Base-by-base conservation (phyloP, 2,888 invertebrate species). In the Acrobasis consociella region DNA sequence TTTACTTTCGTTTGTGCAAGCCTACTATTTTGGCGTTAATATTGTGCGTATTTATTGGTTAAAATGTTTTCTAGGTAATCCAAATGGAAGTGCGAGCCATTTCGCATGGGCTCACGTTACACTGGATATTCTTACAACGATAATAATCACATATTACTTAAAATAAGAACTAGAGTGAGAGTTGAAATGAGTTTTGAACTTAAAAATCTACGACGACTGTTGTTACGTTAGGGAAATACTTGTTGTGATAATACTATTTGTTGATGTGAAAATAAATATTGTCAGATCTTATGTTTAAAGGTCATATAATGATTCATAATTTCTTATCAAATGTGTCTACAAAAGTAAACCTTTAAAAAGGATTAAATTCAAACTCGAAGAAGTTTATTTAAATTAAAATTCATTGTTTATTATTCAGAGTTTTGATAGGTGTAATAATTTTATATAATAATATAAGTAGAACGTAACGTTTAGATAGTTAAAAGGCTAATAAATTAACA, bases 31-130 rank as follows among this genome's bases (percentile, higher is more conserved):
- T 68, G 68, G 64, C 61, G 42, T 65, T 70, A 66, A 69, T 67
- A 74, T 71, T 71, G 66, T 74, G 74, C 70, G 80, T 86, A 85
- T 87, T 89, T 86, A 89, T 85, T 78, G 79, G 78, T 82, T 78
- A 74, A 67, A 81, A 87, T 88, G 81, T 90, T 91, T 92, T 92
- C 85, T 92, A 92, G 92, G 92, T 92, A 92, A 92, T 81, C 91
- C 91, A 87, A 92, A 88, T 82, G 92, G 92, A 90, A 85, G 90
- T 86, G 80, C 90, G 83, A 87, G 86, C 81, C 79, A 81, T 84
- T 84, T 83, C 81, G 83, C 81, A 87, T 84, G 89, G 87, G 82
- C 83, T 81, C 80, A 79, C 76, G 78, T 81, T 83, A 87, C 78
- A 82, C 77, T 82, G 89, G 89, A 88, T 76, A 77, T 86, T 68